Percentiles rank a stretch among this genome's conserved stretches.
Conservation (phyloP, 2,888 invertebrate species). For the Chouioia cunea region DNA sequence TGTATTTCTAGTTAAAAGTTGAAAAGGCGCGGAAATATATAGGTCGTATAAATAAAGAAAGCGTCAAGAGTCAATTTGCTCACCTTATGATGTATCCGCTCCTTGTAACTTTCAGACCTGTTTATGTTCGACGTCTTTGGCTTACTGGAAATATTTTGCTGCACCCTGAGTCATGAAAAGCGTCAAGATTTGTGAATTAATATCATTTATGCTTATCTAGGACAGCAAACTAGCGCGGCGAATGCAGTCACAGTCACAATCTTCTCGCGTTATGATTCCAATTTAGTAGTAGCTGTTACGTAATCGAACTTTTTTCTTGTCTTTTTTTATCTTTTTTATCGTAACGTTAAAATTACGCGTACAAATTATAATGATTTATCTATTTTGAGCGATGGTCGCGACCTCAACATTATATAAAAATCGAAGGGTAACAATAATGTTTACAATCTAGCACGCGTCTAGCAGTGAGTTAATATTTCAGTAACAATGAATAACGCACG, state of each 20-base stretch:
- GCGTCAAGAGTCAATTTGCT: slow-evolving; percentile 45
- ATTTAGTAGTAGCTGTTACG: not conserved
- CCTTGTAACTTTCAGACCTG: slow-evolving; percentile 82
- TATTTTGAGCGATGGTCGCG: not conserved
- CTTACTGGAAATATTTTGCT: slow-evolving; percentile 68
- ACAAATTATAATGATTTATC: not conserved
- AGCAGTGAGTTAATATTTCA: no score
- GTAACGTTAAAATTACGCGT: not conserved
- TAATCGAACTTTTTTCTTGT: no score
- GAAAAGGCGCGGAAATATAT: not conserved
- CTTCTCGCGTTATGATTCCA: not conserved
- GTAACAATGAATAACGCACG: no score
- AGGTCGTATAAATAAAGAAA: slow-evolving; percentile 24
- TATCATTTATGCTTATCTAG: not conserved
- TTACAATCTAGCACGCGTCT: no score
- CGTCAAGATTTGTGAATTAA: slow-evolving; percentile 27
- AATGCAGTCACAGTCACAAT: not conserved
- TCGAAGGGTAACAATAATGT: no score
- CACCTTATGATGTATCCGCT: slow-evolving; percentile 73
- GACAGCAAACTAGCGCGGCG: not conserved
- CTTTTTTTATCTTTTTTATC: no score
- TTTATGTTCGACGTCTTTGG: slow-evolving; percentile 71
- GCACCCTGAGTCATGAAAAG: slow-evolving; percentile 59
- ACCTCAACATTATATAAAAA: no score
- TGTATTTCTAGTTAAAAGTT: slow-evolving; percentile 3